Evolutionary conservation across 2,888 invertebrate genomes (phyloP).

Genomic region (Eristalis tenax): DNA sequence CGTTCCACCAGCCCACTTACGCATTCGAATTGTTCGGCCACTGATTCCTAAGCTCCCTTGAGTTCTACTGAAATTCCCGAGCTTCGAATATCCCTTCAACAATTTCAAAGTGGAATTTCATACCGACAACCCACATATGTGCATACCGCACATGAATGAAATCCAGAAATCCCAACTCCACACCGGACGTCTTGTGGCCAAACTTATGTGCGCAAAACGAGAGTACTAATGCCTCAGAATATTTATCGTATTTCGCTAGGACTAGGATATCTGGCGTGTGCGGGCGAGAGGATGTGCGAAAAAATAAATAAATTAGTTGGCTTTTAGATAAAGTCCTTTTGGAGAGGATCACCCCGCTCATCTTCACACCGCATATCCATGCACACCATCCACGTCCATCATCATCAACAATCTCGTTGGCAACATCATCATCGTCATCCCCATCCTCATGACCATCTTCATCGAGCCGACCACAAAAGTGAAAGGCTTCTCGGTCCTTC

Average conservation of each 20-base stretch:
- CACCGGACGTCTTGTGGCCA: constrained; percentile 20
- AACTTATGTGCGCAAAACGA: constrained; percentile 36
- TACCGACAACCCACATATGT: neutral
- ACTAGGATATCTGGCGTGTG: neutral
- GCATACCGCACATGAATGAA: neutral
- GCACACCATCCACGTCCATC: constrained; percentile 27
- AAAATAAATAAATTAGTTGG: constrained; percentile 62
- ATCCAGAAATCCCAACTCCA: neutral
- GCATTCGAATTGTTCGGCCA: neutral
- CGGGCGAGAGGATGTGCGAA: neutral
- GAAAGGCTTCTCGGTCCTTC: constrained; percentile 67
- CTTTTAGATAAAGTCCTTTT: constrained; percentile 53
- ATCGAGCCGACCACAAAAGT: constrained; percentile 65
- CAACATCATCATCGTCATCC: constrained; percentile 14
- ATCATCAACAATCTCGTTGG: constrained; percentile 17
- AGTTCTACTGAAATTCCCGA: neutral
- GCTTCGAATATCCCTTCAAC: constrained; percentile 1
- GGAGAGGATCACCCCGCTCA: neutral
- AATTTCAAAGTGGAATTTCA: constrained; percentile 21
- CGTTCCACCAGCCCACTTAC: neutral
- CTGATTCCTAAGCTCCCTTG: neutral
- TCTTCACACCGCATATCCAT: constrained; percentile 8
- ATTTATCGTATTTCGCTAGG: constrained; percentile 44
- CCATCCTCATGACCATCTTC: constrained; percentile 39
- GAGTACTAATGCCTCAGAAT: constrained; percentile 43